phyloP scores from a whole-genome alignment of 1,140 invertebrate species.

The Sarcophaga peregrina region DNA sequence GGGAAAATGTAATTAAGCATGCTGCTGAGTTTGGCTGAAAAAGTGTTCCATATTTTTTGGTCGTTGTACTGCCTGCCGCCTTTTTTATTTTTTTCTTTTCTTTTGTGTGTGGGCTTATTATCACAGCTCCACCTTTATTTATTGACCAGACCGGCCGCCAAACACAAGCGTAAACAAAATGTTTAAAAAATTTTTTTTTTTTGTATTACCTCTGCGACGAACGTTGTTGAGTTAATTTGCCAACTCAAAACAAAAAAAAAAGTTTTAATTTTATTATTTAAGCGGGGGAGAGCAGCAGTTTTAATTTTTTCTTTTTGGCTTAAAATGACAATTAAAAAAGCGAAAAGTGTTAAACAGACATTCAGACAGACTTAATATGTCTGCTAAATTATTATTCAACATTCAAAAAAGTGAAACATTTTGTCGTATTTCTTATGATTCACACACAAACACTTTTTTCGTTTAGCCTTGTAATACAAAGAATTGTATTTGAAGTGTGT shows the following conservation, averaged over 20 bases:
- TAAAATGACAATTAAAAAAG: neutral
- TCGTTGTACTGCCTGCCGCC: neutral
- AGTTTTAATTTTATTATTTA: neutral
- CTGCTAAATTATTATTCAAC: neutral
- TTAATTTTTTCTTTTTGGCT: neutral
- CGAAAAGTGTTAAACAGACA: neutral
- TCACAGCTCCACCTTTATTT: neutral
- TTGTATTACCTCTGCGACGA: neutral
- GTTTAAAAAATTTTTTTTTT: neutral
- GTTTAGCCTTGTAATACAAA: neutral
- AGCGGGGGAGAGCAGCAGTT: neutral
- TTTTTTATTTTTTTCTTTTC: neutral
- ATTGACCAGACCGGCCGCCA: slow-evolving; percentile 23
- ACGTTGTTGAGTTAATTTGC: neutral
- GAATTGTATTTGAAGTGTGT: neutral
- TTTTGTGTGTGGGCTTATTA: neutral
- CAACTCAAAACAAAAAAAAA: neutral
- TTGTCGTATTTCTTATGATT: neutral
- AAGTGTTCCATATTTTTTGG: neutral
- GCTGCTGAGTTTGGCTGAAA: neutral
- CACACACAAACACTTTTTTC: neutral
- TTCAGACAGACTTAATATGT: neutral
- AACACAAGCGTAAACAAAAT: neutral
- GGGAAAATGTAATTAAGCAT: too few relatives aligned
- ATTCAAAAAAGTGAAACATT: too few relatives aligned